Conservation (phyloP, 2,113 vertebrate genomes). For the Corythaeola cristata region DNA sequence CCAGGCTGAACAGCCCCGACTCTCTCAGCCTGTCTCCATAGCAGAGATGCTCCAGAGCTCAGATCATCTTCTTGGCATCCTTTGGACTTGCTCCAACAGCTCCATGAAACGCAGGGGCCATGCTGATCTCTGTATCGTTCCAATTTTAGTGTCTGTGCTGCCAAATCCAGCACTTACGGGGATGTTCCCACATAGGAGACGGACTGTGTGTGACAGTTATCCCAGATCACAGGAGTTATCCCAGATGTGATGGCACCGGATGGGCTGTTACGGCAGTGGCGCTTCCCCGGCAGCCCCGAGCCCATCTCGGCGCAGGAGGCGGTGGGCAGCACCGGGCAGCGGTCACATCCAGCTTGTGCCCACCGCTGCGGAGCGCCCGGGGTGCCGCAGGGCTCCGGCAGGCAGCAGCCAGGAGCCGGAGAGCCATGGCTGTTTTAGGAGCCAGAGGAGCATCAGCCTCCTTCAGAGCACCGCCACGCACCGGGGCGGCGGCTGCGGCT, state of each 20-base stretch:
- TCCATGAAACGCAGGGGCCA: too few species aligned
- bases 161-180: background rate
- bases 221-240: too few species aligned
- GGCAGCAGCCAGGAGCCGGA: background rate
- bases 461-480: background rate
- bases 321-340: too few species aligned
- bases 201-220: background rate
- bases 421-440: rapidly evolving
- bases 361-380: rapidly evolving
- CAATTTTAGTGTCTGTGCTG: slow-evolving; percentile 36
- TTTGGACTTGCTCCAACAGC: too few species aligned
- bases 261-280: rapidly evolving
- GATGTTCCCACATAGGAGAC: rapidly evolving
- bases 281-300: background rate
- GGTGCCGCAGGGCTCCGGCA: too few species aligned
- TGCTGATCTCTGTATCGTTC: background rate
- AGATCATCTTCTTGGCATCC: too few species aligned
- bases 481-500: background rate
- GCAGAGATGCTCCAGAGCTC: too few species aligned
- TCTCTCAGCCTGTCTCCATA: too few species aligned
- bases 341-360: background rate
- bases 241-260: rapidly evolving
- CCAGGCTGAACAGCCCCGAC: too few species aligned
- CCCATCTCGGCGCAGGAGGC: rapidly evolving
- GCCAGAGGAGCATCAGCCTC: background rate